phyloP scores from a whole-genome alignment of 2,888 invertebrate species.

The Opisthograptis luteolata region DNA sequence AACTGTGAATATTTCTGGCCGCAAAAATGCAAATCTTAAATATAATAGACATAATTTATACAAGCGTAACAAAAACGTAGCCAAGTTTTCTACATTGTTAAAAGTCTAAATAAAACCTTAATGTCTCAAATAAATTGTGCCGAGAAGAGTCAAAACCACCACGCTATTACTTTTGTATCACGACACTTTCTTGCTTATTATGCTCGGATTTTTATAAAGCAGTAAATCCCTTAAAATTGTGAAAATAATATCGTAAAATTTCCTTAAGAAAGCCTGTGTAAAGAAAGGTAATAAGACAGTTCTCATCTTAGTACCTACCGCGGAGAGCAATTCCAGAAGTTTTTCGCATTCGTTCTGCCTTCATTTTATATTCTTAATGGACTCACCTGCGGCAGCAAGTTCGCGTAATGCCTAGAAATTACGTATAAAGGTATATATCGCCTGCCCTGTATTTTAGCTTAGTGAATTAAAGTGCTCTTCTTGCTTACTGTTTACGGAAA shows the following conservation, averaged over 20 bases:
- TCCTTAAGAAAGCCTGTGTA: constrained; percentile 43
- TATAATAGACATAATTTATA: constrained; percentile 21
- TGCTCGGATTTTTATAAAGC: constrained; percentile 42
- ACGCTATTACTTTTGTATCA: constrained; percentile 30
- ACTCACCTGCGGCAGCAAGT: constrained; percentile 53
- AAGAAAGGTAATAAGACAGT: constrained; percentile 58
- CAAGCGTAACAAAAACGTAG: constrained; percentile 25
- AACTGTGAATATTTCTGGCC: too few relatives aligned
- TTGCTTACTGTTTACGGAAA: constrained; percentile 6
- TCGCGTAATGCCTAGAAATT: constrained; percentile 49
- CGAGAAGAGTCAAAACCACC: constrained; percentile 35
- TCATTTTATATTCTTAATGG: constrained; percentile 70
- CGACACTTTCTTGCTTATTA: constrained; percentile 35
- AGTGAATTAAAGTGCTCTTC: constrained; percentile 29
- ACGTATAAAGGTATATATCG: constrained; percentile 46
- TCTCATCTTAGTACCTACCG: constrained; percentile 52
- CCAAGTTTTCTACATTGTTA: constrained; percentile 30
- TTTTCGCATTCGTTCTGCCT: constrained; percentile 60
- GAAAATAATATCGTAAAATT: constrained; percentile 51
- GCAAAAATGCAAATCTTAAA: too few relatives aligned
- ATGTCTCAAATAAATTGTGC: constrained; percentile 36
- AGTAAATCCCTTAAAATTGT: constrained; percentile 53
- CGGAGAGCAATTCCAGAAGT: constrained; percentile 58
- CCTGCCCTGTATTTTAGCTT: constrained; percentile 23
- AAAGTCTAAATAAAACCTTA: constrained; percentile 30